A percentile compares a stretch with the other conserved stretches of the same genome.
Evolutionary conservation across 2,888 invertebrate species (phyloP).

Genomic region (Microplitis deprimator): DNA sequence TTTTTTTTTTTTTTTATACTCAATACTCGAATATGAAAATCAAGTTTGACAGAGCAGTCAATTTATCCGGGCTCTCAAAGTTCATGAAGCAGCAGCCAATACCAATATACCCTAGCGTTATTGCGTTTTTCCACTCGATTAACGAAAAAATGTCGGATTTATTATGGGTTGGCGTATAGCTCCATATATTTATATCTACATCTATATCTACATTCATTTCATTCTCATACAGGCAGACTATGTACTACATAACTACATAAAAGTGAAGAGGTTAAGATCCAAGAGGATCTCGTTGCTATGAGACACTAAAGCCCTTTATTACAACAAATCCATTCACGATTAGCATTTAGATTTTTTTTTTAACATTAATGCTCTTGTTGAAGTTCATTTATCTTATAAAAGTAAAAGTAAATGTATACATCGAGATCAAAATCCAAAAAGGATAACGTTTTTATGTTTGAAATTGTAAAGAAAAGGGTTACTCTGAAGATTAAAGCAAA

Average conservation of each 20-base stretch:
- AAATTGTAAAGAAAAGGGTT: neutral
- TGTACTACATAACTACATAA: neutral
- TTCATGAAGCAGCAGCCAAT: conserved; percentile 1
- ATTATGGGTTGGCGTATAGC: conserved; percentile 19
- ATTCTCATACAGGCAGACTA: neutral
- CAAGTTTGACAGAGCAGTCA: neutral
- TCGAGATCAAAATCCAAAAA: neutral
- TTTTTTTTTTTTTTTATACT: neutral
- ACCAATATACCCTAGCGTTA: conserved; percentile 31
- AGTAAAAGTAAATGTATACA: neutral
- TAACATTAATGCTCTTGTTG: neutral
- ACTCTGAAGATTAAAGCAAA: neutral
- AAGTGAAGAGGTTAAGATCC: conserved; percentile 2
- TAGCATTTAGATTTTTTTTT: conserved; percentile 9
- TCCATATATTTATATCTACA: neutral
- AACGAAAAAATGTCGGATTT: conserved; percentile 47
- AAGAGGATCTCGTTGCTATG: conserved; percentile 19
- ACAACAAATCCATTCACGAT: neutral
- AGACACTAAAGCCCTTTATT: conserved; percentile 14
- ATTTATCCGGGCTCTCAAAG: neutral
- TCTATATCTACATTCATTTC: neutral
- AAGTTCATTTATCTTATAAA: neutral
- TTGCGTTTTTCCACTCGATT: conserved; percentile 51
- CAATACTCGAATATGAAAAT: neutral
- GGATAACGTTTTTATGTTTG: neutral